Percentiles rank a stretch among this genome's conserved stretches.
These are phyloP conservation scores for Sarcophaga bullata DNA, from an alignment of 1,140 invertebrate genomes.

Conservation along the genomic window DNA sequence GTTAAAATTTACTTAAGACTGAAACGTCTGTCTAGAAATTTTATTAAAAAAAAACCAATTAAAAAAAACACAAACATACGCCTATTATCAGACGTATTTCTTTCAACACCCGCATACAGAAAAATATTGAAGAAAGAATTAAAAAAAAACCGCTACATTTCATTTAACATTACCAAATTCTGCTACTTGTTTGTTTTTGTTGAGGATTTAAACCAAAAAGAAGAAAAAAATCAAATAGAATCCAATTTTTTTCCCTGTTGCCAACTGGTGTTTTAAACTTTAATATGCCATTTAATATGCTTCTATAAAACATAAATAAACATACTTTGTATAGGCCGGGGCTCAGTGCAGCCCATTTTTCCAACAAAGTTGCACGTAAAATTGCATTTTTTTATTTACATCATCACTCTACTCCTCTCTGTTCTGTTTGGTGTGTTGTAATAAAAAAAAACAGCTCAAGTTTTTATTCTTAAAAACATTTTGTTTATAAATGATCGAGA, in stretches of 20 bases:
- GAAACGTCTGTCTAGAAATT: background rate
- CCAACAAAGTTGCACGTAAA: background rate
- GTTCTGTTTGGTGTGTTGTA: background rate
- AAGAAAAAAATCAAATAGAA: no score
- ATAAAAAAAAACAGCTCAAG: background rate
- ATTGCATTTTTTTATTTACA: background rate
- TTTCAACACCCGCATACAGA: background rate
- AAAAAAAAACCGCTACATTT: background rate
- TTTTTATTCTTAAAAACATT: background rate
- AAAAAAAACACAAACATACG: background rate
- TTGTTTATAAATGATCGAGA: background rate
- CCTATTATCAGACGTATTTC: background rate
- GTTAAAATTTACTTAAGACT: background rate
- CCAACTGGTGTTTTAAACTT: background rate
- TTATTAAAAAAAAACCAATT: background rate
- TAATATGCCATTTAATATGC: conserved; percentile 1
- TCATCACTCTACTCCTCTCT: no score
- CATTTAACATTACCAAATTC: no score
- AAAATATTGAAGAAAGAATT: background rate
- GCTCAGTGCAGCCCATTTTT: background rate
- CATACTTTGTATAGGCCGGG: background rate
- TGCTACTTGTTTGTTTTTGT: no score
- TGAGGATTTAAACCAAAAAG: no score
- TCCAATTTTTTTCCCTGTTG: background rate
- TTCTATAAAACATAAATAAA: background rate